Evolutionary conservation across 2,888 invertebrate genomes (phyloP), one percentile per base, ranked within the genome.

Genomic region (Rapana venosa): DNA sequence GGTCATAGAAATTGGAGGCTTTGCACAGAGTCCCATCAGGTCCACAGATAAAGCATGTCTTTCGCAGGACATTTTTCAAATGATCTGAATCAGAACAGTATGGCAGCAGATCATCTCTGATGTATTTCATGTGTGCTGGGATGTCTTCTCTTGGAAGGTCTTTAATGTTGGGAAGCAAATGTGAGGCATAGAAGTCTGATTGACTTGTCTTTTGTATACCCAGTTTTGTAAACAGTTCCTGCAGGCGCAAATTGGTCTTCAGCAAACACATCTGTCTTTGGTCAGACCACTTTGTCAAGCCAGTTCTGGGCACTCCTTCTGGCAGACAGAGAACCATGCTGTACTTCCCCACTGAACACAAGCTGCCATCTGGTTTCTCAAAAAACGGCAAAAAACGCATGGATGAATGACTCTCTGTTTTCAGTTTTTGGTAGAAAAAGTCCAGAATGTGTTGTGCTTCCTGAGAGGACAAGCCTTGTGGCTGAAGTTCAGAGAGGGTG

Each of bases 101-200:
- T n/a, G 26, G 87, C 17, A 20, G 26, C 20, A 66, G n/a, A 32
- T 0, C 0, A 13, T 61, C 35, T 81, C 58, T 81, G 58, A 88
- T 81, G 81, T 88, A 88, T n/a, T 88, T 8, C 88, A 88, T 88
- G 88, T 88, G 88, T 30, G 2, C 4, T 58, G 15, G 79, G 35
- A 88, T 88, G 61, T 30, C 61, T 20, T 88, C 81, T 30, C 15
- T 58, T 58, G 88, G 81, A 81, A 88, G 81, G 20, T 58, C n/a
- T 56, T 15, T 1, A 58, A 88, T 79, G 22, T 0, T 58, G 22
- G 20, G 88, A 15, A 88, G 58, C 22, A 88, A 61, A 32, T 88
- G 26, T 11, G 11, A 30, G 2, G 61, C 15, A 35, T 81, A 88
- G 35, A 88, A 88, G 2, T 58, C 81, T 58, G 36, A 26, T 0